Base-by-base conservation (phyloP, 2,797 vertebrate genomes). In the Heteromormyrus szaboi region DNA sequence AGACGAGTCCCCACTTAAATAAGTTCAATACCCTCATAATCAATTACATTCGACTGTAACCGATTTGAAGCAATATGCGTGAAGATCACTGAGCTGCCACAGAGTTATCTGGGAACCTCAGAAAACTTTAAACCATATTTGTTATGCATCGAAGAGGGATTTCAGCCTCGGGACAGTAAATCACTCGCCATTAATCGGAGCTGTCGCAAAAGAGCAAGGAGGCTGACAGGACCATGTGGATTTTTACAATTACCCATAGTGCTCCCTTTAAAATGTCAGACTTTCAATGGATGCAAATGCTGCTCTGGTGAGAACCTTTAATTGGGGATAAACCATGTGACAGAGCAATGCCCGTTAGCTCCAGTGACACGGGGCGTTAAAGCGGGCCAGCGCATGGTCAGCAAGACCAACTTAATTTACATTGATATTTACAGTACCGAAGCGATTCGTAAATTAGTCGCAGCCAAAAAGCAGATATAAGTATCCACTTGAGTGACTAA, bases 181-280 rank as follows among this genome's bases (percentile, higher is more conserved):
- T 65, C 83, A 25, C 79, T 88, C 62, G 41, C 76, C 92, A 90
- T 91, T 94, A 93, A 94, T 94, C 93, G 91, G 91, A 92, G 94
- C 92, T 90, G 85, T 90, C 88, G 92, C 92, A 88, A 90, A 88
- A 91, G 89, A 89, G 90, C 91, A 92, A 92, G 91, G 91, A 89
- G 89, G 91, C 90, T 89, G 89, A 76, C 79, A 25, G 83, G 50
- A 41, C 53, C 11, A 29, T 79, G 89, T 87, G 91, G 91, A 92
- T 94, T 95, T 95, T 93, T 94, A 94, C 94, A 95, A 95, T 95
- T 95, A 95, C 93, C 92, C 90, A 90, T 90, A 93, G 92, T 93
- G 92, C 93, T 93, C 90, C 90, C 92, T 92, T 88, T 79, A 54
- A 93, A 94, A 93, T 92, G 92, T 90, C 90, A 90, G 91, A 89